Conservation (phyloP, 2,888 invertebrate genomes). For the Cephus rjabovi region DNA sequence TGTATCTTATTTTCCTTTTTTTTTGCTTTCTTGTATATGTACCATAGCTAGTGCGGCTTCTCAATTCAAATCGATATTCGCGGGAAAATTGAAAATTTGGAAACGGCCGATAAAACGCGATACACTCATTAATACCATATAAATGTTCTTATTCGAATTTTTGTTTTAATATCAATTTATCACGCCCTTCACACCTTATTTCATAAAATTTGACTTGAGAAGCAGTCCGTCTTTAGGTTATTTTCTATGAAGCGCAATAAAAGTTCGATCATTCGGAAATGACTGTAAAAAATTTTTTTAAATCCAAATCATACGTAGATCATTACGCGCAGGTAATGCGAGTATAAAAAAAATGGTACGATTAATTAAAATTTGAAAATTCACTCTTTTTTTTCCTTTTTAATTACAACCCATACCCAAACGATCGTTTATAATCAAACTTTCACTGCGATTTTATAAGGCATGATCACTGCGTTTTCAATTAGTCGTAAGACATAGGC, state of each 20-base stretch:
- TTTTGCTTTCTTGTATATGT: conserved; percentile 5
- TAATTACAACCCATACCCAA: neutral
- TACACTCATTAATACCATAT: neutral
- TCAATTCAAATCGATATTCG: conserved; percentile 12
- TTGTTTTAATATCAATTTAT: neutral
- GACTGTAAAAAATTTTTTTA: neutral
- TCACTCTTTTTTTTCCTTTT: neutral
- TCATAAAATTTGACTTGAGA: conserved; percentile 9
- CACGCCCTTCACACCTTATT: neutral
- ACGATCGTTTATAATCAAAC: neutral
- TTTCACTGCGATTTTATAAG: conserved; percentile 3
- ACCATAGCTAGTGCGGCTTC: conserved; percentile 8
- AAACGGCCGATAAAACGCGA: neutral
- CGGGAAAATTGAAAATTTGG: neutral
- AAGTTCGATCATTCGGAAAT: neutral
- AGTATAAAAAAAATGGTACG: too few relatives aligned
- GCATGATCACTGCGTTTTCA: conserved; percentile 1
- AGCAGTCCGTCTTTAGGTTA: neutral
- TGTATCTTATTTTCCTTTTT: neutral
- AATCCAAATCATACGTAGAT: neutral
- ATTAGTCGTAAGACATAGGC: conserved; percentile 6
- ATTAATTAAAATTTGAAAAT: neutral
- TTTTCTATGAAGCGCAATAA: neutral
- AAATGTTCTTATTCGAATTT: neutral
- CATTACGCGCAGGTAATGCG: neutral